Evolutionary conservation across 2,888 invertebrate genomes (phyloP).

Genomic region (Subacronicta megacephala): DNA sequence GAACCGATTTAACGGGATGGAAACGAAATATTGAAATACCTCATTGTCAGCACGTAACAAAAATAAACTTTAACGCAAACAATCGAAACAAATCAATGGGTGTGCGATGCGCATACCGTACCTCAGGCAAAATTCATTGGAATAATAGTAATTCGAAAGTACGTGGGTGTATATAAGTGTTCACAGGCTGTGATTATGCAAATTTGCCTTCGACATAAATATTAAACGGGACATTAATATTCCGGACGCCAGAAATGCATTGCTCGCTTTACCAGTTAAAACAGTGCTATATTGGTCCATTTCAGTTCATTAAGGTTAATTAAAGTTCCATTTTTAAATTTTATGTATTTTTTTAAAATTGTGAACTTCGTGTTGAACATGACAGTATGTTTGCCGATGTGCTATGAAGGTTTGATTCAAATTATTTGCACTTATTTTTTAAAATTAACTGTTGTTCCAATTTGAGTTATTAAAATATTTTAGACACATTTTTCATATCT

Average conservation of each 20-base stretch:
- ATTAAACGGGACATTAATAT: constrained; percentile 89
- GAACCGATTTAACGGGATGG: constrained; percentile 30
- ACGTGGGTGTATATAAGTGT: constrained; percentile 74
- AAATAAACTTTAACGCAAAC: constrained; percentile 60
- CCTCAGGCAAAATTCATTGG: constrained; percentile 81
- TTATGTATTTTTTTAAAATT: constrained; percentile 1
- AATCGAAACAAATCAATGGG: constrained; percentile 52
- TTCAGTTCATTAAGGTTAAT: constrained; percentile 69
- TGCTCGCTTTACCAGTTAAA: constrained; percentile 82
- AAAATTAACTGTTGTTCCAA: too few species aligned
- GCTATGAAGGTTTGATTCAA: too few species aligned
- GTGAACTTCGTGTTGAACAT: too few species aligned
- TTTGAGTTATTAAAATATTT: too few species aligned
- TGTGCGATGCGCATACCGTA: constrained; percentile 55
- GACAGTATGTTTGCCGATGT: too few species aligned
- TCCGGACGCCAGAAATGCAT: constrained; percentile 86
- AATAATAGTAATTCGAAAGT: constrained; percentile 82
- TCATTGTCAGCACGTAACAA: constrained; percentile 53
- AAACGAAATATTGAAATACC: constrained; percentile 35
- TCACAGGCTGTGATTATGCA: constrained; percentile 87
- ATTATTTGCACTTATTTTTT: too few species aligned
- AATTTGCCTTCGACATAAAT: constrained; percentile 88
- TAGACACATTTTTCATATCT: too few species aligned
- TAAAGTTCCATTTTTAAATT: constrained; percentile 62
- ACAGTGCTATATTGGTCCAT: constrained; percentile 69